Percentiles rank a stretch among this genome's conserved stretches.
Conservation (phyloP, 1,140 invertebrate species). For the Lordiphosa clarofinis region DNA sequence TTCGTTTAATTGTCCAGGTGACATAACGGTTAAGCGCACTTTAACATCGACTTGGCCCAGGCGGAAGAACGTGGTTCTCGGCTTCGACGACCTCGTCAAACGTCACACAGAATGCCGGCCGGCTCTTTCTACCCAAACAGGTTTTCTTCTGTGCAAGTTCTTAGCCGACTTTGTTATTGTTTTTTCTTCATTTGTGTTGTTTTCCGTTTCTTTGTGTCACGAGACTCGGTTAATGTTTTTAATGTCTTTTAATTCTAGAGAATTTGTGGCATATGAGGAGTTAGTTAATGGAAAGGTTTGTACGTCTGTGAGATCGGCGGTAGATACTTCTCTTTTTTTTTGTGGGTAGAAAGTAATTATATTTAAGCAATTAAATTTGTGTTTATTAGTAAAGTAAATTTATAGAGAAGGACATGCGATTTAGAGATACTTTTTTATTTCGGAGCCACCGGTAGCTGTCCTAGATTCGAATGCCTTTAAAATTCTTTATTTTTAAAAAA, state of each 20-base stretch:
- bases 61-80: slow-evolving; percentile 32
- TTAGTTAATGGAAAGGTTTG: slow-evolving; percentile 57
- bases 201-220: slow-evolving; percentile 48
- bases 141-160: slow-evolving; percentile 52
- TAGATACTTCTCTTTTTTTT: slow-evolving; percentile 30
- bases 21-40: slow-evolving; percentile 72
- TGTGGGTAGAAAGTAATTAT: slow-evolving; percentile 15
- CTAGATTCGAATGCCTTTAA: no score
- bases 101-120: slow-evolving; percentile 64
- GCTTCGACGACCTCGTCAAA: slow-evolving; percentile 22
- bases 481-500: no score
- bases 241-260: slow-evolving; percentile 56
- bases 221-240: slow-evolving; percentile 51
- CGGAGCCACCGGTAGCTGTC: no score
- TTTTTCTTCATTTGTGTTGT: slow-evolving; percentile 26
- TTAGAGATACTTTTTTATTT: no score
- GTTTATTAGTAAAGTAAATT: no score
- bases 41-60: slow-evolving; percentile 32
- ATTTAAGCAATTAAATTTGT: no score
- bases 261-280: slow-evolving; percentile 51
- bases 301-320: slow-evolving; percentile 49
- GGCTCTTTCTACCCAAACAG: slow-evolving; percentile 58
- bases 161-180: slow-evolving; percentile 43
- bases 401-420: no score
- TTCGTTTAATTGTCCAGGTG: slow-evolving; percentile 39